Conservation (phyloP, 2,113 vertebrate genomes). For the Ctenomys sociabilis region DNA sequence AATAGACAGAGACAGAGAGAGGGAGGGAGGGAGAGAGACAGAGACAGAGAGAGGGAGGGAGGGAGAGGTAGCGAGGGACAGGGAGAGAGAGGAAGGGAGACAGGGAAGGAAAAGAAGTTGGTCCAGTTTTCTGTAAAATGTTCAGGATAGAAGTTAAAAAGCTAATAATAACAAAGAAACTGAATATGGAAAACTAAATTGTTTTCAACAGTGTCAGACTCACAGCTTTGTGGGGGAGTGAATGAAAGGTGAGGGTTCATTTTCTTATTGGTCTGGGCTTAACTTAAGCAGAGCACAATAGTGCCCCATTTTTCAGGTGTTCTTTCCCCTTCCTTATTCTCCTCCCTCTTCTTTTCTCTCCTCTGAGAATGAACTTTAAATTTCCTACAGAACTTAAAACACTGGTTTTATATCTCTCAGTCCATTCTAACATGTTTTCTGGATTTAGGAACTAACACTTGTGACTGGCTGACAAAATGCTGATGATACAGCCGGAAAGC, state of each 20-base stretch:
- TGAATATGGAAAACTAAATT: neutral
- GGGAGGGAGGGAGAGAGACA: neutral
- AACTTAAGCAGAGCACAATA: neutral
- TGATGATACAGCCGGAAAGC: conserved; percentile 48
- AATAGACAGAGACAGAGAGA: rapidly evolving
- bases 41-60: neutral
- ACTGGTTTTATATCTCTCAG: conserved; percentile 11
- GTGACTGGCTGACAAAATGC: conserved; percentile 35
- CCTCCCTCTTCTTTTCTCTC: neutral
- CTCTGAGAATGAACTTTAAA: neutral
- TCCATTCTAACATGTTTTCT: neutral
- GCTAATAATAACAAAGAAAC: neutral
- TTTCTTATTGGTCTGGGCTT: neutral
- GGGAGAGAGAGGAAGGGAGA: neutral
- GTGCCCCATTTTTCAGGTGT: neutral
- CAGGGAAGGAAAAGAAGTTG: neutral
- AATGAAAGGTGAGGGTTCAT: conserved; percentile 34
- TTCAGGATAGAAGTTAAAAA: neutral
- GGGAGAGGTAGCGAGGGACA: too few relatives aligned
- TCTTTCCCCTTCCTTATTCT: neutral
- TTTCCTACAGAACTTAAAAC: conserved; percentile 44
- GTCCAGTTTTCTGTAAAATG: neutral
- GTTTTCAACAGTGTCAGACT: neutral
- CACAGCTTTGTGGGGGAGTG: neutral
- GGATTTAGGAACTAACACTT: conserved; percentile 31